phyloP scores from a whole-genome alignment of 2,888 invertebrate species.

The Oligia strigilis region DNA sequence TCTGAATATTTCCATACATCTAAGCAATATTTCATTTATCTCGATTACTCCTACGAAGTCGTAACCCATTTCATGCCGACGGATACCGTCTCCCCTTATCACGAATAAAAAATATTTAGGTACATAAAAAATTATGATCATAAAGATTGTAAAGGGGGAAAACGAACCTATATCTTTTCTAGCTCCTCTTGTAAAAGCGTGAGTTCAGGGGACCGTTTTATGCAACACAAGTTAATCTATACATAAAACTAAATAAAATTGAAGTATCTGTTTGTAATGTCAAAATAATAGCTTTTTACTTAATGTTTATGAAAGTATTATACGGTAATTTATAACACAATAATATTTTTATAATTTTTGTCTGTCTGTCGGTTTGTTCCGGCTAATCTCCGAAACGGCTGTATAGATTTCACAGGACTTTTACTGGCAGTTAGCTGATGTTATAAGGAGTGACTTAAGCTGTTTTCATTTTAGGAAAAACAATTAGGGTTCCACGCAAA shows the following conservation, averaged over 20 bases:
- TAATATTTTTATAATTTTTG: too few species aligned
- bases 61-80: slow-evolving; percentile 32
- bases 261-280: too few species aligned
- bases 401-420: too few species aligned
- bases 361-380: too few species aligned
- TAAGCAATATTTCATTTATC: slow-evolving; percentile 36
- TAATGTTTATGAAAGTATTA: neutral
- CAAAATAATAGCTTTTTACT: neutral
- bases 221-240: slow-evolving; percentile 4
- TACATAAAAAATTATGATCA: slow-evolving; percentile 57
- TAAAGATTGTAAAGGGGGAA: slow-evolving; percentile 39
- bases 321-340: neutral
- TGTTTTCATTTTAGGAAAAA: neutral
- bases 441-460: too few species aligned
- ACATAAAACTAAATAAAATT: too few species aligned
- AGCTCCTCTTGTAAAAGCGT: neutral
- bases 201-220: slow-evolving; percentile 4
- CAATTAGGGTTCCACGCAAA: neutral
- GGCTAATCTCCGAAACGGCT: too few species aligned
- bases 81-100: slow-evolving; percentile 35
- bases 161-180: slow-evolving; percentile 24
- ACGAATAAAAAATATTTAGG: slow-evolving; percentile 41
- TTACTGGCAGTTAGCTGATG: too few species aligned
- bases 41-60: slow-evolving; percentile 36
- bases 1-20: slow-evolving; percentile 13